phyloP scores from a whole-genome alignment of 2,797 vertebrate genomes.

The Sus cebifrons region DNA sequence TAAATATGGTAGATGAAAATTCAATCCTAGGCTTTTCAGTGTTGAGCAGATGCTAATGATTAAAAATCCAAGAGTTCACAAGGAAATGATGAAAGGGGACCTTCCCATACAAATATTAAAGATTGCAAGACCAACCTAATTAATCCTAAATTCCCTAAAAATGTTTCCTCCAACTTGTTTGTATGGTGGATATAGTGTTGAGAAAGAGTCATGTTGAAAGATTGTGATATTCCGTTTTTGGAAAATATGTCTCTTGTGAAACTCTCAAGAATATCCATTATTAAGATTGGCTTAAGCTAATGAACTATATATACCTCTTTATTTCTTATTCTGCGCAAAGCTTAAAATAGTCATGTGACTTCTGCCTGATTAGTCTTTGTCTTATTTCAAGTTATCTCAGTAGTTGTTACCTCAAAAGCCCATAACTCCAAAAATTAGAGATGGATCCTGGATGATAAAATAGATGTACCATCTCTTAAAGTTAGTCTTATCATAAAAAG shows the following conservation, averaged over 20 bases:
- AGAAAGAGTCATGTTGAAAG: constrained; percentile 29
- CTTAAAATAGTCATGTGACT: background rate
- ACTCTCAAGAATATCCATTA: background rate
- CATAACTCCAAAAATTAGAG: background rate
- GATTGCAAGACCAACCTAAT: background rate
- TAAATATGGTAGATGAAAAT: background rate
- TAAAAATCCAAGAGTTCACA: background rate
- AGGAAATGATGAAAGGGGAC: background rate
- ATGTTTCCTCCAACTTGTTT: background rate
- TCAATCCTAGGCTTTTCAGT: background rate
- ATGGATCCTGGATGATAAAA: background rate
- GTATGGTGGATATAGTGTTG: background rate
- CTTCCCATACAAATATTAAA: background rate
- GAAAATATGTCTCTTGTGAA: background rate
- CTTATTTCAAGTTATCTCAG: background rate
- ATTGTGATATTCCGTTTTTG: background rate
- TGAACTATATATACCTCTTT: background rate
- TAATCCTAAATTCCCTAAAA: background rate
- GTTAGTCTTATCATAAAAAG: background rate
- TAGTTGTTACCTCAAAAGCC: background rate
- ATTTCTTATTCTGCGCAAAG: background rate
- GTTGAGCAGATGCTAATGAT: background rate
- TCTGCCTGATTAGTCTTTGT: background rate
- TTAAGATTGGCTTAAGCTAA: background rate
- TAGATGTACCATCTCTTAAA: constrained; percentile 6